Evolutionary conservation across 2,113 vertebrate genomes (phyloP), one percentile per base, ranked within the genome.

Genomic region (Micronycteris hirsuta): DNA sequence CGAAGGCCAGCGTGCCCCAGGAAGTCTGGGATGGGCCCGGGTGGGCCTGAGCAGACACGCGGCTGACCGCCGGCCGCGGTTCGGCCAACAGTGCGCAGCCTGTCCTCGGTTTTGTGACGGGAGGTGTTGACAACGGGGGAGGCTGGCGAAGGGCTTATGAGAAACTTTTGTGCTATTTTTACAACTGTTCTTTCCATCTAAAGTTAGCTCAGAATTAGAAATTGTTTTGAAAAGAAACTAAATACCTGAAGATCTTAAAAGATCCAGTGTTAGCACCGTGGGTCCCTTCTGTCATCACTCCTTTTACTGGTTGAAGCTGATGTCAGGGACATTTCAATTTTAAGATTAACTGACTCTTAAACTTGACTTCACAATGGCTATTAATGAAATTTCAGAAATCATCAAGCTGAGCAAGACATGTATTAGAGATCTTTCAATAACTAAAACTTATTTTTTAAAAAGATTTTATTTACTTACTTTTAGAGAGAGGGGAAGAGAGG

Each of bases 51-150:
- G 89, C 7, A 2, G 24, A 14, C 19, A 26, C 43, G 0, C 10
- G 56, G 8, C 54, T 17, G 0, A 13, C 7, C 4, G 2, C 68
- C 15, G 7, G 68, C 70, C 7, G 19, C 3, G 1, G 56, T 9
- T 5, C 14, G 11, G 22, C 20, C 8, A 4, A 14, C 6, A 24
- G 77, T 1, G 49, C 22, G 5, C 22, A 28, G 71, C 26, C n/a
- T 26, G n/a, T 17, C 58, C 26, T 19, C 7, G 10, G 63, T 41
- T 17, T 12, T 6, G 28, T 28, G 13, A 19, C 6, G 1, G 31
- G 26, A 67, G 47, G 17, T 4, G 38, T 2, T 4, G 22, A 36
- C 49, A 7, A 0, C 2, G 41, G 15, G 14, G 36, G 20, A 33
- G 33, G 65, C 19, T 1, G 41, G 15, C 8, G 4, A 19, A 74